phyloP scores from a whole-genome alignment of 2,888 invertebrate genomes.

The Aleiodes leptofemur region DNA sequence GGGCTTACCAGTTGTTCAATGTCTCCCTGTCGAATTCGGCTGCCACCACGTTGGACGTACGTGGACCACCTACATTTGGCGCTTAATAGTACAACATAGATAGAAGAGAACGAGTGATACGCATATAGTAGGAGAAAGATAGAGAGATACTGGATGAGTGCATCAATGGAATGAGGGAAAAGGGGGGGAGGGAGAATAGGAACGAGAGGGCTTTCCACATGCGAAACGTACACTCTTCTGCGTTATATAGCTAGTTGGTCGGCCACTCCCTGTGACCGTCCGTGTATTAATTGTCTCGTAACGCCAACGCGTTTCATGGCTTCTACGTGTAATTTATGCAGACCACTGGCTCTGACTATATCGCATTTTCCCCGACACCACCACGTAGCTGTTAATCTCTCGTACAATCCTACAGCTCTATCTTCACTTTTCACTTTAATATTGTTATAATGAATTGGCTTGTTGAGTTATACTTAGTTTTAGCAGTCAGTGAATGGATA shows the following conservation, averaged over 20 bases:
- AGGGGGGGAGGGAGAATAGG: background rate
- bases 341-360: conserved; percentile 48
- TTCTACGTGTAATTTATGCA: conserved; percentile 61
- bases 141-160: conserved; percentile 23
- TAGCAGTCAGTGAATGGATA: no score
- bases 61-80: conserved; percentile 30
- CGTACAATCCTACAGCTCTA: no score
- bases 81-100: conserved; percentile 24
- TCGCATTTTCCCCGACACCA: background rate
- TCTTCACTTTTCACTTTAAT: no score
- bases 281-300: conserved; percentile 72
- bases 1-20: conserved; percentile 36
- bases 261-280: conserved; percentile 53
- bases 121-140: conserved; percentile 39
- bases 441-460: no score
- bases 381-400: no score
- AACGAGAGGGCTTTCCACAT: conserved; percentile 37
- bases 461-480: no score
- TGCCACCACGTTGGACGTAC: conserved; percentile 40
- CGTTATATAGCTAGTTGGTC: conserved; percentile 17
- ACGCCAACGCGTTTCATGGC: conserved; percentile 62
- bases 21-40: conserved; percentile 45
- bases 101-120: conserved; percentile 19
- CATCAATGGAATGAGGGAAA: conserved; percentile 3
- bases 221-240: conserved; percentile 46